Conservation (phyloP, 1,140 invertebrate genomes). For the Nylanderia fulva region DNA sequence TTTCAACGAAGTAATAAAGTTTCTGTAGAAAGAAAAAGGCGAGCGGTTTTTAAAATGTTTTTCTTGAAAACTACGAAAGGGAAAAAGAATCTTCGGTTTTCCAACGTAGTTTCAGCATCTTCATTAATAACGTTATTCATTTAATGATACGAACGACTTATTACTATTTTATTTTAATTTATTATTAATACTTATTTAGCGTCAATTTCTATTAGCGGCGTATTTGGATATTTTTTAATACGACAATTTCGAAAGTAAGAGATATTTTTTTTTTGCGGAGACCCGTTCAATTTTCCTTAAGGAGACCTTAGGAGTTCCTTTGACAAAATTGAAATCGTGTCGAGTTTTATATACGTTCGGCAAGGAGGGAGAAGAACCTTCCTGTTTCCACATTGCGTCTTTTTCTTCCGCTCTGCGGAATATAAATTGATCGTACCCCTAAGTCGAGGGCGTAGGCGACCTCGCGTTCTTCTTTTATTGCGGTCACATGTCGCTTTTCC, state of each 20-base stretch:
- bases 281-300: slow-evolving; percentile 46
- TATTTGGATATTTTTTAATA: neutral
- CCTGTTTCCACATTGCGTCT: neutral
- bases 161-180: too few relatives aligned
- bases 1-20: too few relatives aligned
- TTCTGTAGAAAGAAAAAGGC: too few relatives aligned
- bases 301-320: neutral
- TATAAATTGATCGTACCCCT: slow-evolving; percentile 45
- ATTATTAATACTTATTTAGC: neutral
- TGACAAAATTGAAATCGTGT: slow-evolving; percentile 54
- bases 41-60: too few relatives aligned
- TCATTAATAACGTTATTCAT: neutral
- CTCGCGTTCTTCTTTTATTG: slow-evolving; percentile 27
- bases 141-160: neutral
- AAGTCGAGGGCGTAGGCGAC: slow-evolving; percentile 21
- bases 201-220: neutral
- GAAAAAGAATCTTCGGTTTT: too few relatives aligned
- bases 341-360: neutral
- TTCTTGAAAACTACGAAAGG: too few relatives aligned
- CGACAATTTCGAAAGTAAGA: neutral
- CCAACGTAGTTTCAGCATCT: too few relatives aligned
- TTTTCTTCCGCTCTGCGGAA: slow-evolving; percentile 7
- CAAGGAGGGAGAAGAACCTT: neutral
- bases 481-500: slow-evolving; percentile 43
- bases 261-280: neutral